Percentiles rank a stretch among this genome's conserved stretches.
phyloP scores from a whole-genome alignment of 2,888 invertebrate genomes.

The Limnephilus rhombicus region DNA sequence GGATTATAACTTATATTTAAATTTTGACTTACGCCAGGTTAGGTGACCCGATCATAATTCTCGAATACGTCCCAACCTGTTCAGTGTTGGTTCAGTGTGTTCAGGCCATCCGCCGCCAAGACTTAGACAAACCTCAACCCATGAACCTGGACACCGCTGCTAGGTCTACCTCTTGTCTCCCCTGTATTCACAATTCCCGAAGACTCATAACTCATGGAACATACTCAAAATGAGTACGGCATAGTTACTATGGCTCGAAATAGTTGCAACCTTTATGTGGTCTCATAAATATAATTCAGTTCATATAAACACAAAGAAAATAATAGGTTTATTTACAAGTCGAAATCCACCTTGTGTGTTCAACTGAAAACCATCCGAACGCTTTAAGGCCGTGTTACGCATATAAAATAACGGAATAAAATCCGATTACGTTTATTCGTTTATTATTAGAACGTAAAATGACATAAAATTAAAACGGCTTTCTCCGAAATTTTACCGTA shows the following conservation, averaged over 20 bases:
- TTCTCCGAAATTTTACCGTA: constrained; percentile 13
- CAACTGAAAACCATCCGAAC: not conserved
- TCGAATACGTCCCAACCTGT: too few relatives aligned
- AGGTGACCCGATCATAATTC: too few relatives aligned
- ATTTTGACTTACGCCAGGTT: too few relatives aligned
- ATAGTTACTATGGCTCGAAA: not conserved
- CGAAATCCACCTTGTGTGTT: not conserved
- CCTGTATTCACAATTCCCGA: too few relatives aligned
- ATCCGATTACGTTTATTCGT: not conserved
- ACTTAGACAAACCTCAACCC: too few relatives aligned
- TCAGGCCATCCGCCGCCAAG: too few relatives aligned
- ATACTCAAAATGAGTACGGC: not conserved
- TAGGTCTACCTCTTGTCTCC: too few relatives aligned
- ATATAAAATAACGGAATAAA: not conserved
- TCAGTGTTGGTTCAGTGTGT: too few relatives aligned
- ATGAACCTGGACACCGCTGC: too few relatives aligned
- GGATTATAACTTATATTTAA: too few relatives aligned
- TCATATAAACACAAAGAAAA: too few relatives aligned
- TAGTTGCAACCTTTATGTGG: not conserved
- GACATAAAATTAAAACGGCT: constrained; percentile 13
- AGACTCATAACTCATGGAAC: too few relatives aligned
- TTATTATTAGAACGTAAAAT: constrained; percentile 7
- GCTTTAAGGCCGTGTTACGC: not conserved
- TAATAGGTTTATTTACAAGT: not conserved
- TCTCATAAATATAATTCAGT: not conserved